Base-by-base conservation (phyloP, 1,140 invertebrate species). In the Solenopsis invicta region DNA sequence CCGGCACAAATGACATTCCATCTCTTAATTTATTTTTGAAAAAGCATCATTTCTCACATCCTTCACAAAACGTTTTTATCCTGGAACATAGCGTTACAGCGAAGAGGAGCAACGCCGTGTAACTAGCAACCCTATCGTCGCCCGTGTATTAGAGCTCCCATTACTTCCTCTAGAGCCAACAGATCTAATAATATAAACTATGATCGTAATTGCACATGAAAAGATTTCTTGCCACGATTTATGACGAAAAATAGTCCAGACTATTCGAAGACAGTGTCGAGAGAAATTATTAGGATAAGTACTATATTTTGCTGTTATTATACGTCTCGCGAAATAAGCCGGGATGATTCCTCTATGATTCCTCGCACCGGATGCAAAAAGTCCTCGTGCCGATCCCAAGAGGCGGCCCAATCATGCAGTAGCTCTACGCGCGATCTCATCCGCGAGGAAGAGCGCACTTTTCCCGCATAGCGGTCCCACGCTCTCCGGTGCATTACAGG, bases 401-500 rank as follows among this genome's bases (percentile, higher is more conserved):
- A 66, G 29, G 45, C 59, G 61, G 29, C 37, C 66, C 67, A 71
- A 50, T 1, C 34, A 37, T 13, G 69, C 69, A 45, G 80, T 84
- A 84, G 80, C 77, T 13, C 45, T 71, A 52, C 29, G 64, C 69
- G 69, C 56, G 69, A 84, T 84, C 34, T 82, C 56, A 75, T 75
- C 69, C 80, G 69, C 80, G 80, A 84, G 45, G 80, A 77, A 54
- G 82, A 78, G 59, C 34, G 52, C 48, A 86, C 50, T 80, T 66
- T 80, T 86, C 64, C 52, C 81, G 87, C 77, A 80, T 86, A 75
- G 75, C 82, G 85, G 87, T 92, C 92, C 91, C 92, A 92, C 92
- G 92, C 92, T 92, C 91, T 82, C 67, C 56, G 67, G 82, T 87
- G 87, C 89, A 88, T 92, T 91, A 91, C 87, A 90, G 87, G 92